Base-by-base conservation (phyloP, 2,888 invertebrate species). In the Furcula furcula region DNA sequence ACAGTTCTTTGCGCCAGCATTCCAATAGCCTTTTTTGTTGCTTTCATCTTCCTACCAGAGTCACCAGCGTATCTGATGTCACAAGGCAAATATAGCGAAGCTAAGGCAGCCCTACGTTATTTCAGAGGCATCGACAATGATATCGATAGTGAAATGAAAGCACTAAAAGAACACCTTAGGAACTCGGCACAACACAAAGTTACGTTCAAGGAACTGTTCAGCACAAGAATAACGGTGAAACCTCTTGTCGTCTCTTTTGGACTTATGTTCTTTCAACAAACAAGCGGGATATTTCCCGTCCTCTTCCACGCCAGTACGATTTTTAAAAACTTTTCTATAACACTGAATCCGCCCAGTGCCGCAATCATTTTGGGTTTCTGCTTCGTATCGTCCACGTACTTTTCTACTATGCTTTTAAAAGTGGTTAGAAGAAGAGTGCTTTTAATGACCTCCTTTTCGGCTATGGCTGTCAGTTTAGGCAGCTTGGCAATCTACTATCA, bases 21-120 rank as follows among this genome's bases (percentile, higher is more conserved):
- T 29, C 89, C 90, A 0, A 67, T 83, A 2, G 71, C 78, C 1
- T 90, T 81, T 55, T 89, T 90, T 60, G 49, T 86, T 1, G 84
- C 80, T 1, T 90, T 92, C 64, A 86, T 91, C n/a, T 90, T 92
- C 42, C 86, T 94, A 38, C 94, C 94, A 0, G 95, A 95, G 70
- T 93, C 94, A 0, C 94, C 95, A 0, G 86, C 91, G 2, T 92
- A 91, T 65, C 73, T 92, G 18, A 76, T 90, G 62, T 85, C 89
- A 5, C 90, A 90, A 54, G 90, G 89, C 3, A 88, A 90, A 52
- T 71, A 68, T 21, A 69, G 78, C 18, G 92, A 91, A 55, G 94
- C 94, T 0, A 83, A 90, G 42, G 79, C 87, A 13, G 90, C 93
- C 0, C 62, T 94, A 34, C 73, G 84, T 10, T 92, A 91, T 77